Base-by-base conservation (phyloP, 2,113 vertebrate species). In the Rhegmatorhina hoffmannsi region DNA sequence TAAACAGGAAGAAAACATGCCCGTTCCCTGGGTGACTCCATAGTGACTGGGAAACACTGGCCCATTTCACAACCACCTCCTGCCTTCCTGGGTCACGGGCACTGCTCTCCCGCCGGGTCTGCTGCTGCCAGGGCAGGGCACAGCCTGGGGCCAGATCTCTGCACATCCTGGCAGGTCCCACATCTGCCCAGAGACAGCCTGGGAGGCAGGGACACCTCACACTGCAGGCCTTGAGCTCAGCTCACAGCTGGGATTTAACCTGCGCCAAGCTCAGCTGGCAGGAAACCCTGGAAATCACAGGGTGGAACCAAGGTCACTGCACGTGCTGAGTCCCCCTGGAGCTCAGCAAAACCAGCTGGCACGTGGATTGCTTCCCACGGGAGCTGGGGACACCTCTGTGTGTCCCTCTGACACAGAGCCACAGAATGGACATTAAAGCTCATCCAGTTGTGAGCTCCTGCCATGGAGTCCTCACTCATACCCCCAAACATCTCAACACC, bases 11-110 rank as follows among this genome's bases (percentile, higher is more conserved):
- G 78, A 86, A 94, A 90, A 95, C 38, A 81, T 3, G 52, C 59
- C 79, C 13, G 96, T 93, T 95, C 91, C 87, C 94, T 55, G 67
- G 86, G 94, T 83, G 87, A 92, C 93, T 87, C 87, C 89, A 84
- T 83, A 87, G 90, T 72, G 94, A 88, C 84, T 4, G 36, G 47
- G 82, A 80, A 95, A 67, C 20, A 52, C 72, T 4, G 29, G 36
- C 79, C 93, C 7, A 2, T 92, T 80, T 82, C 94, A 95, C 93
- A 85, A 69, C 17, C n/a, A 17, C 6, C 38, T n/a, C 80, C 33
- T 31, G 67, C 72, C 68, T 81, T 36, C 31, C 2, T 0, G 23
- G 74, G 46, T 72, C 79, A 44, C 18, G 33, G 29, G 31, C 6
- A 0, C 50, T 6, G 29, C 40, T 67, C 67, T 81, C 68, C 74